These are phyloP conservation scores for Falco punctatus DNA, from an alignment of 2,113 vertebrate genomes.

Conservation along the genomic window DNA sequence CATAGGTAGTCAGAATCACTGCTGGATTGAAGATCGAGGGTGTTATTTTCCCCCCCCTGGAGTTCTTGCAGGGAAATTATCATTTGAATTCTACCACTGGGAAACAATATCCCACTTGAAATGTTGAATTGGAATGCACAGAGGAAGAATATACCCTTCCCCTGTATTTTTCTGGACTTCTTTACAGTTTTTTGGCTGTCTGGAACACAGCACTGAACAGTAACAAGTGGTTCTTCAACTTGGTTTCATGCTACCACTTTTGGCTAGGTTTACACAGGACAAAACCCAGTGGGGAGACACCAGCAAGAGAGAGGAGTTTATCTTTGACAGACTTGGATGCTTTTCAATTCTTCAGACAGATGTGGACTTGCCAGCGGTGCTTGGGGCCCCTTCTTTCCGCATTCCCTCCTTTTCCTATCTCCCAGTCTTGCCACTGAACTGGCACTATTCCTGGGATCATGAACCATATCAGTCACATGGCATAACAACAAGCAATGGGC, in stretches of 20 bases:
- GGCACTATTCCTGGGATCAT: neutral
- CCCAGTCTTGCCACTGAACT: neutral
- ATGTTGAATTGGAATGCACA: neutral
- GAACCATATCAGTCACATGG: neutral
- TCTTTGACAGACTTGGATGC: neutral
- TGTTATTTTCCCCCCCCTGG: neutral
- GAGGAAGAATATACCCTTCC: neutral
- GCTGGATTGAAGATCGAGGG: neutral
- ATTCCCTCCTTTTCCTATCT: neutral
- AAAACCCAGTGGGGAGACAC: neutral
- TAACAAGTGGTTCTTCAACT: neutral
- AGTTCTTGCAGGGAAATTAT: neutral
- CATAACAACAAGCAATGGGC: neutral
- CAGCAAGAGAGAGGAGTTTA: neutral
- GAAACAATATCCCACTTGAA: neutral
- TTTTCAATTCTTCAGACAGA: neutral
- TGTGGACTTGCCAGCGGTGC: neutral
- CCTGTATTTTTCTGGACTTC: neutral
- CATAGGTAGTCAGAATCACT: neutral
- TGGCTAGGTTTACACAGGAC: neutral
- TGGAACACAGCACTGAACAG: neutral
- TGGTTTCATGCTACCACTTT: neutral
- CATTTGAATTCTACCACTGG: neutral
- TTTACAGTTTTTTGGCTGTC: neutral
- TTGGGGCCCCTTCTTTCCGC: rapidly evolving